phyloP scores from a whole-genome alignment of 2,797 vertebrate genomes.

The Miichthys miiuy region DNA sequence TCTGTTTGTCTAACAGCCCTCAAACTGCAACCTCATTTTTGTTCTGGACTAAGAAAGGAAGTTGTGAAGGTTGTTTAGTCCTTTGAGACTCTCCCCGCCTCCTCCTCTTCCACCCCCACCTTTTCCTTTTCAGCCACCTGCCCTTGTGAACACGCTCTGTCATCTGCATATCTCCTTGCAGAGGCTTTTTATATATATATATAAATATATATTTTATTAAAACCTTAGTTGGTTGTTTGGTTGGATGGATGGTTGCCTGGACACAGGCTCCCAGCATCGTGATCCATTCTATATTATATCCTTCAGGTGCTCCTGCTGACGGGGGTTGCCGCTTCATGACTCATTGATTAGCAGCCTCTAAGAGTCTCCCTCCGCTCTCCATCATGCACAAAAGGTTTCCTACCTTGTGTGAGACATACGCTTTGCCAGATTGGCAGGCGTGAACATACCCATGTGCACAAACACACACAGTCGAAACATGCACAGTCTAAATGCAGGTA shows the following conservation, averaged over 20 bases:
- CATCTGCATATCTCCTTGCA: conserved; percentile 61
- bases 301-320: conserved; percentile 52
- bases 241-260: conserved; percentile 59
- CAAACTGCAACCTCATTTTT: conserved; percentile 54
- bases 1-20: conserved; percentile 33
- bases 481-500: conserved; percentile 1
- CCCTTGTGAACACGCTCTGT: conserved; percentile 60
- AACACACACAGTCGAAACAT: conserved; percentile 3
- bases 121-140: conserved; percentile 65
- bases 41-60: conserved; percentile 52
- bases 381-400: conserved; percentile 38
- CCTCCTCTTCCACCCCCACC: conserved; percentile 53
- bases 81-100: conserved; percentile 54
- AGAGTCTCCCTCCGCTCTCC: conserved; percentile 20
- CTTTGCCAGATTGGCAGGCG: background rate
- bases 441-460: conserved; percentile 2
- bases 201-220: background rate
- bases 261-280: conserved; percentile 58
- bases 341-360: conserved; percentile 58
- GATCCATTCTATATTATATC: conserved; percentile 42
- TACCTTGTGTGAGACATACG: conserved; percentile 21
- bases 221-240: conserved; percentile 15
- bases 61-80: conserved; percentile 70
- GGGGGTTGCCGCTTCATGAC: conserved; percentile 54
- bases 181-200: background rate